Percentiles rank a stretch among this genome's conserved stretches.
phyloP scores from a whole-genome alignment of 23 tunicate genomes.

The Diplosoma virens region DNA sequence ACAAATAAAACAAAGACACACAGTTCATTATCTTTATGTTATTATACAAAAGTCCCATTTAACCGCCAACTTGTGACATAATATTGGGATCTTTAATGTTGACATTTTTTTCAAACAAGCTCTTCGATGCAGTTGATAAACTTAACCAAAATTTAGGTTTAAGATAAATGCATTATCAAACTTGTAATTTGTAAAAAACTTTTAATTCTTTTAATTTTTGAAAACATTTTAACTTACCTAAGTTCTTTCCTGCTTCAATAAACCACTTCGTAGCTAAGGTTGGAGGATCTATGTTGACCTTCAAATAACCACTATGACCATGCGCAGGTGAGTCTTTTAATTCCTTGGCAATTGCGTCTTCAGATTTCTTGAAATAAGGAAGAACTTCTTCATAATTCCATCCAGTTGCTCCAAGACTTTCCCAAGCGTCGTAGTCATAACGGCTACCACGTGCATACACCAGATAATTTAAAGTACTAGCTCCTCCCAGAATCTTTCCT shows the following conservation, averaged over 20 bases:
- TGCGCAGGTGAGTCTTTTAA: conserved; percentile 2
- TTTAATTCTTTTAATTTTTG: too few species aligned
- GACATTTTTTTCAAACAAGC: too few species aligned
- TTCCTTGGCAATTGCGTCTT: conserved; percentile 6
- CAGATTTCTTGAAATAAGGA: conserved; percentile 59
- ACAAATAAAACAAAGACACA: too few species aligned
- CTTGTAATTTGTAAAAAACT: too few species aligned
- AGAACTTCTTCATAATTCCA: conserved; percentile 60
- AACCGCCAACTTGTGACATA: too few species aligned
- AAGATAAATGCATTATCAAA: too few species aligned
- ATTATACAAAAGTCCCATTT: too few species aligned
- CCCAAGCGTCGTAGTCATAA: conserved; percentile 63
- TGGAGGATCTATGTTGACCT: conserved; percentile 10
- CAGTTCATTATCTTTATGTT: too few species aligned
- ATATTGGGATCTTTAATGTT: too few species aligned
- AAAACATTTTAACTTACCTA: conserved; percentile 37
- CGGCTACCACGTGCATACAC: conserved; percentile 54
- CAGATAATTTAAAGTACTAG: conserved; percentile 55
- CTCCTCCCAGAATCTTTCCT: conserved; percentile 72
- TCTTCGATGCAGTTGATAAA: too few species aligned
- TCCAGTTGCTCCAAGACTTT: conserved; percentile 51
- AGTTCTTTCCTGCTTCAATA: conserved; percentile 34
- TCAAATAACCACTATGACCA: conserved; percentile 51
- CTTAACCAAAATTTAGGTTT: too few species aligned
- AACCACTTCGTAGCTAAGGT: too few species aligned